Percentiles rank a stretch among this genome's conserved stretches.
Conservation (phyloP, 2,113 vertebrate genomes). For the Vulpes lagopus region DNA sequence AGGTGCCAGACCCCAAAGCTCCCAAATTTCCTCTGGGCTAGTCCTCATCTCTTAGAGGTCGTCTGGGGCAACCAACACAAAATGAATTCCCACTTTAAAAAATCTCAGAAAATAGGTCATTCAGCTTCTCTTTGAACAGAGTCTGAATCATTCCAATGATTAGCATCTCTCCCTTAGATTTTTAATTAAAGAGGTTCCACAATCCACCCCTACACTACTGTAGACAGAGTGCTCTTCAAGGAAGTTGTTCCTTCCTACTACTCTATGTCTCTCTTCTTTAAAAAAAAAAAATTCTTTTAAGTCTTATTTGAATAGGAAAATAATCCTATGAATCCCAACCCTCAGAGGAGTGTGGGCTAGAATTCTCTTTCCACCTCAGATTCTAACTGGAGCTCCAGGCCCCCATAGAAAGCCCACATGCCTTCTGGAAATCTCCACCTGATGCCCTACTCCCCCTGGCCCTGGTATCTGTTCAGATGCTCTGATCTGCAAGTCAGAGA, state of each 20-base stretch:
- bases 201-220: not conserved
- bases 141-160: slow-evolving; percentile 36
- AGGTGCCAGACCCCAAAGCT: not conserved
- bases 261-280: not conserved
- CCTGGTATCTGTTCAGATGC: not conserved
- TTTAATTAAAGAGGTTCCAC: slow-evolving; percentile 50
- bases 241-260: slow-evolving; percentile 1
- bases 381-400: not conserved
- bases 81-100: slow-evolving; percentile 60
- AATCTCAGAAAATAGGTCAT: slow-evolving; percentile 74
- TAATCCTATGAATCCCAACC: not conserved
- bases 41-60: slow-evolving; percentile 32
- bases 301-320: slow-evolving; percentile 38
- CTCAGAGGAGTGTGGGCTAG: not conserved
- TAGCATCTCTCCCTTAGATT: slow-evolving; percentile 46
- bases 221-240: not conserved
- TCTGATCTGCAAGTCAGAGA: not conserved
- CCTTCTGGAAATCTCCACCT: not conserved
- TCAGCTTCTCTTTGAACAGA: slow-evolving; percentile 53
- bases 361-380: not conserved
- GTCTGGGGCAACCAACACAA: slow-evolving; percentile 7
- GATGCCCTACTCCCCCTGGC: not conserved
- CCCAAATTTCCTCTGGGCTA: not conserved
- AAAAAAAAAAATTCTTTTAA: not conserved
- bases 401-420: not conserved